Percentiles rank a stretch among this genome's conserved stretches.
Conservation (phyloP, 2,113 vertebrate species). For the Struthidea cinerea region DNA sequence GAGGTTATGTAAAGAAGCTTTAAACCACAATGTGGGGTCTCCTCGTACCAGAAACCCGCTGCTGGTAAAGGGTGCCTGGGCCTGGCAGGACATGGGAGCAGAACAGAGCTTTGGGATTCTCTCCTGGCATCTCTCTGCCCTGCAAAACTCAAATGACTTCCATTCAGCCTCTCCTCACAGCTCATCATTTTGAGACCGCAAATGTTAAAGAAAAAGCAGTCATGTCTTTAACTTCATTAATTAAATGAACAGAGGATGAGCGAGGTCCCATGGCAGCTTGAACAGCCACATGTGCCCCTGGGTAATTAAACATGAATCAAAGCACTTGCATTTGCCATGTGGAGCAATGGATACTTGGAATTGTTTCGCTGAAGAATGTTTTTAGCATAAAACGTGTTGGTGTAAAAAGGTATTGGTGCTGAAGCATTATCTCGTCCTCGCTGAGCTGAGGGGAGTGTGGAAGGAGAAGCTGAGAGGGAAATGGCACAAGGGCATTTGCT, state of each 20-base stretch:
- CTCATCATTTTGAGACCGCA: neutral
- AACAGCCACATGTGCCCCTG: neutral
- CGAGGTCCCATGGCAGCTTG: neutral
- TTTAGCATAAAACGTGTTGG: neutral
- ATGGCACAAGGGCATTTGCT: neutral
- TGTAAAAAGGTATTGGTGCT: neutral
- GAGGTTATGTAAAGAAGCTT: neutral
- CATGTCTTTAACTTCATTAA: neutral
- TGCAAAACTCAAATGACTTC: neutral
- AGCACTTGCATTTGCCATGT: neutral
- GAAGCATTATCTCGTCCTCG: fast-evolving
- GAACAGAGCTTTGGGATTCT: neutral
- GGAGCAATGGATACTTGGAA: neutral
- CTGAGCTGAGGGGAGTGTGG: neutral
- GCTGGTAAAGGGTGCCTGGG: neutral
- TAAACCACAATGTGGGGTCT: neutral
- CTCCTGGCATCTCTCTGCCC: neutral
- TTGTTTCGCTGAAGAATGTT: fast-evolving
- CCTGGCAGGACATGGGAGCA: neutral
- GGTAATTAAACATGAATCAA: neutral
- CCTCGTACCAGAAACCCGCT: fast-evolving
- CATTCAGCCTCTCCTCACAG: neutral
- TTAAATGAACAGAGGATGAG: neutral
- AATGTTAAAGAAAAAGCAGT: neutral
- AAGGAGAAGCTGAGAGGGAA: neutral